Evolutionary conservation across 1,140 invertebrate genomes (phyloP), one percentile per base, ranked within the genome.

Genomic region (Alviniconcha marisindica): DNA sequence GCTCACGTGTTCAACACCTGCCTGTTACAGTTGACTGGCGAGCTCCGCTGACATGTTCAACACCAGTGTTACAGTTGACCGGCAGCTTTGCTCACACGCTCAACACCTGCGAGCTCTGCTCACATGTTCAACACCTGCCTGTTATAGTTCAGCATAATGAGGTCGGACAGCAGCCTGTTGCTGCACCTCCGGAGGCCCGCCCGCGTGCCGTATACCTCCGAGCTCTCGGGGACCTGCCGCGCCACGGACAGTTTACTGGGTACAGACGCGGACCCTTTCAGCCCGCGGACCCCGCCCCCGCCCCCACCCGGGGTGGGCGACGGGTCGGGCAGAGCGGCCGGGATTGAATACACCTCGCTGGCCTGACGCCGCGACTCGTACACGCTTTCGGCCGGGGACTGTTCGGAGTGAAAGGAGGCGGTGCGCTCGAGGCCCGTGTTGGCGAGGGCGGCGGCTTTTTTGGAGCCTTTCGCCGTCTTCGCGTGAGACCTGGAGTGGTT

Each of bases 131-230:
- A 63, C 5, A 83, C 56, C 63, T 83, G 82, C 44, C 77, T 48
- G 63, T 83, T 79, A 38, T 83, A 83, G 66, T 83, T 83, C 54
- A 83, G 76, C 60, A 83, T 51, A 33, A 83, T 83, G 31, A 83
- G 82, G 60, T 83, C 82, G 0, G 77, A 79, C 44, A 83, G 66
- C 28, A 83, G 48, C 3, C 82, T 36, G 60, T 83, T 83, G 40
- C 48, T 73, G 42, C 77, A 12, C 36, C 28, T 48, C 24, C 31
- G 42, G 31, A 56, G 33, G 3, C 73, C 69, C 2, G 40, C 73
- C 33, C 54, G 48, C 21, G 44, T 63, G 2, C 69, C 81, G 81
- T 82, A 74, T 33, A 60, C 81, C 69, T 63, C 71, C 15, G 69
- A 76, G n/a, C 54, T 38, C 44, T 42, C 28, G 44, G 38, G 69